These are phyloP conservation scores for Phyllostomus hastatus DNA, from an alignment of 2,113 vertebrate species.

Conservation along the genomic window DNA sequence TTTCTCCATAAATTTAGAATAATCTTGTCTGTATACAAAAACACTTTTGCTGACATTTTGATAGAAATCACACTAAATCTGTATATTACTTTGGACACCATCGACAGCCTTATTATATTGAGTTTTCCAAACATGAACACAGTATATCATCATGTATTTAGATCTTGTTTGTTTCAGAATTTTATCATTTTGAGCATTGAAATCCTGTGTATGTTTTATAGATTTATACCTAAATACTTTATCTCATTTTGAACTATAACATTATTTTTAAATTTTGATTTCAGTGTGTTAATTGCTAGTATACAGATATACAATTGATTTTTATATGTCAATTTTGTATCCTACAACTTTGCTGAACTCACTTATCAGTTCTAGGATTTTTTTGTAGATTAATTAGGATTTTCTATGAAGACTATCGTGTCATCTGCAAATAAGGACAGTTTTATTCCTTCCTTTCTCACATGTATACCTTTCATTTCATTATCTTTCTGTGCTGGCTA, in stretches of 20 bases:
- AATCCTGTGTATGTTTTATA: background rate
- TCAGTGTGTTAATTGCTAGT: background rate
- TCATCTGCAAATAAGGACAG: background rate
- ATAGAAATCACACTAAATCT: background rate
- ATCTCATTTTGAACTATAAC: background rate
- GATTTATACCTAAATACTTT: background rate
- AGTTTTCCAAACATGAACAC: background rate
- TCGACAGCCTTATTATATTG: background rate
- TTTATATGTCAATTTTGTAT: background rate
- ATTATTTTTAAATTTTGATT: background rate
- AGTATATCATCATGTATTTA: background rate
- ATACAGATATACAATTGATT: background rate
- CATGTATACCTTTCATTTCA: background rate
- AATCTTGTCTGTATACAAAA: background rate
- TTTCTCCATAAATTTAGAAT: background rate
- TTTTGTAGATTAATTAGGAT: background rate
- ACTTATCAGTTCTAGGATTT: background rate
- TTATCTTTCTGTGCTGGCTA: background rate
- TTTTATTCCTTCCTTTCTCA: background rate
- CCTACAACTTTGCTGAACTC: background rate
- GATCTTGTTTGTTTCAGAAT: background rate
- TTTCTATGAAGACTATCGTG: background rate
- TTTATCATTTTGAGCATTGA: background rate
- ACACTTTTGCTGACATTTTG: background rate
- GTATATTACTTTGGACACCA: background rate